phyloP scores from a whole-genome alignment of 2,797 vertebrate species.

The Adrianichthys oophorus region DNA sequence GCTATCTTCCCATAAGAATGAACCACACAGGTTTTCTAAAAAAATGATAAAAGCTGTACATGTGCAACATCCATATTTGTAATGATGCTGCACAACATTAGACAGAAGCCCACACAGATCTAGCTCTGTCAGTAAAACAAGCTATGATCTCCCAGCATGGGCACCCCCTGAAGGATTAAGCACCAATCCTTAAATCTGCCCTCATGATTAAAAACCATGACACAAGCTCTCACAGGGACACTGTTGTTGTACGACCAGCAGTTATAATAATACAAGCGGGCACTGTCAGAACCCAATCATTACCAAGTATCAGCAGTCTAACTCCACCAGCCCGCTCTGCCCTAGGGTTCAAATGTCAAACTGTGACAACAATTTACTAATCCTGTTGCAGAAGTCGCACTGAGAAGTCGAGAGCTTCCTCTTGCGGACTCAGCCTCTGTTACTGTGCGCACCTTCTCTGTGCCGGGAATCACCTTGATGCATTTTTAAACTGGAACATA shows the following conservation, averaged over 20 bases:
- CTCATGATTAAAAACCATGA: conserved; percentile 41
- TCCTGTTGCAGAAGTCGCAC: conserved; percentile 49
- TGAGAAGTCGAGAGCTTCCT: conserved; percentile 43
- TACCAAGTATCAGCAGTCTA: conserved; percentile 42
- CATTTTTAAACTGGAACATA: conserved; percentile 16
- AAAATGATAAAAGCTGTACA: too few species aligned
- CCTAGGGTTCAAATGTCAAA: conserved; percentile 68
- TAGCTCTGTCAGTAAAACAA: conserved; percentile 44
- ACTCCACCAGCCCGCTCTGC: conserved; percentile 50
- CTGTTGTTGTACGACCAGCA: conserved; percentile 47
- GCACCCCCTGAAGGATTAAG: conserved; percentile 62
- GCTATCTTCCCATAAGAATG: too few species aligned
- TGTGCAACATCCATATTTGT: not conserved
- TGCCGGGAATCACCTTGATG: conserved; percentile 19
- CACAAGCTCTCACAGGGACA: conserved; percentile 54
- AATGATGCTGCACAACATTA: conserved; percentile 5
- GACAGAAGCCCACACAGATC: conserved; percentile 5
- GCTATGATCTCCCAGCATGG: conserved; percentile 50
- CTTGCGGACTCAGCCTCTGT: conserved; percentile 20
- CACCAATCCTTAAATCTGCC: conserved; percentile 64
- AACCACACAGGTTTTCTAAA: too few species aligned
- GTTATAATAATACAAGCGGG: conserved; percentile 57
- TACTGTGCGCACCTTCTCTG: conserved; percentile 12
- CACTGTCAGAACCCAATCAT: conserved; percentile 56
- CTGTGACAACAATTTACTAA: conserved; percentile 65